These are phyloP conservation scores for Petrolisthes cinctipes DNA, from an alignment of 2,888 invertebrate genomes.

Conservation along the genomic window DNA sequence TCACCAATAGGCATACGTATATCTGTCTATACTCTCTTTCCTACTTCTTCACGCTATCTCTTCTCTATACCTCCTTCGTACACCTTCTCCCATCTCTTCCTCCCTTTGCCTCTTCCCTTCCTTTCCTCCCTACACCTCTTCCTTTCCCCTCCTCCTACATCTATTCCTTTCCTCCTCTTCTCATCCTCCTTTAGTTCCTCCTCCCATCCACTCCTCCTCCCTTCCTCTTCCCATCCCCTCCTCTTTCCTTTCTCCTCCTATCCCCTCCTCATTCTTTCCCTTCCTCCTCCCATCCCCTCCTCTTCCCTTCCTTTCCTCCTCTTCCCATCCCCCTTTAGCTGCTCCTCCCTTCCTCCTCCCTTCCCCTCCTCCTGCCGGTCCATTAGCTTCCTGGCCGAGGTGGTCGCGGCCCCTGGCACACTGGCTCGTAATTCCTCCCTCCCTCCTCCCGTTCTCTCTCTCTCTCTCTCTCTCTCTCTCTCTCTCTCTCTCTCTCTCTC, in stretches of 20 bases:
- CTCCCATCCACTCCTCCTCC: too few relatives aligned
- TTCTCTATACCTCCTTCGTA: neutral
- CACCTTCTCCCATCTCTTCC: neutral
- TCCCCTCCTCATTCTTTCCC: neutral
- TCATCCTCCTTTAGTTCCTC: neutral
- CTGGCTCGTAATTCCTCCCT: slow-evolving; percentile 23
- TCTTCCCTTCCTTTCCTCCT: neutral
- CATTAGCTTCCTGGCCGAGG: neutral
- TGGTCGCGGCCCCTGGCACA: neutral
- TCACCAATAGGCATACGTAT: too few relatives aligned
- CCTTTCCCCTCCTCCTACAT: neutral
- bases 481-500: neutral
- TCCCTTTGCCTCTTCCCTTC: neutral
- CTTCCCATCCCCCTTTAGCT: neutral
- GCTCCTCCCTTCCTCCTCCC: neutral
- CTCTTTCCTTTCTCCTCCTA: neutral
- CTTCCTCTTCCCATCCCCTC: neutral
- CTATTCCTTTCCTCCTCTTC: neutral
- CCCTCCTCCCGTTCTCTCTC: slow-evolving; percentile 27
- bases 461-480: neutral
- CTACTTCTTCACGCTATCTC: too few relatives aligned
- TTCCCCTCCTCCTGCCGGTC: neutral
- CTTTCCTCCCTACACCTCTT: neutral
- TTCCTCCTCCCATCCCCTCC: neutral
- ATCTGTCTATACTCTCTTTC: too few relatives aligned